Conservation (phyloP, 2,113 vertebrate species). For the Hucho hucho region DNA sequence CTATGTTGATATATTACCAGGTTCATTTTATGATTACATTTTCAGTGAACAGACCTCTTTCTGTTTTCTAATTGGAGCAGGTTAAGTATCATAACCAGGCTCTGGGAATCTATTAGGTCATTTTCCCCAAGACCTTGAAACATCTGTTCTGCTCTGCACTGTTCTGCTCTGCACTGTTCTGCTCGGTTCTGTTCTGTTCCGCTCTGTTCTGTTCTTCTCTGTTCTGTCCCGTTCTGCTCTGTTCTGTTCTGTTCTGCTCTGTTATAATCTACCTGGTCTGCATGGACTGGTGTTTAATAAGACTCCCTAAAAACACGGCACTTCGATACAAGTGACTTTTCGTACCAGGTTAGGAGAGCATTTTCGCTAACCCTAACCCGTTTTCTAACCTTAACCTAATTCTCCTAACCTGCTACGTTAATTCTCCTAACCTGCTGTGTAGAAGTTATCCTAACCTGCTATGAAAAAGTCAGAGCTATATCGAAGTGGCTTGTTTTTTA, state of each 20-base stretch:
- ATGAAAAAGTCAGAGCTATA: no score
- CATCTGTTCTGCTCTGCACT: constrained; percentile 49
- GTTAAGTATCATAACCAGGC: constrained; percentile 60
- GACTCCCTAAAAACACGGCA: no score
- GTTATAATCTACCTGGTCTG: not conserved
- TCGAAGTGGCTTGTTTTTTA: no score
- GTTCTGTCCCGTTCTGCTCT: fast-evolving
- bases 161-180: no score
- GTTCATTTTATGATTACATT: constrained; percentile 73
- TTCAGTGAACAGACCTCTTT: constrained; percentile 69
- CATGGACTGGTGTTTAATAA: not conserved
- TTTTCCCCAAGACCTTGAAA: constrained; percentile 33
- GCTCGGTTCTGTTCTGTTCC: no score
- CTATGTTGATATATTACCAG: constrained; percentile 56
- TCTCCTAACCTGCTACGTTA: no score
- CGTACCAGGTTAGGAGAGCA: no score
- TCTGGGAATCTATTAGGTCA: constrained; percentile 54
- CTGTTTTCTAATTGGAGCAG: constrained; percentile 67
- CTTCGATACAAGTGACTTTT: no score
- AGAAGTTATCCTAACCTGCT: no score
- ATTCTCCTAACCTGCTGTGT: no score
- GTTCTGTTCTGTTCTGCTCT: fast-evolving
- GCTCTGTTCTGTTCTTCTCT: fast-evolving
- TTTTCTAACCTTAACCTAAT: no score
- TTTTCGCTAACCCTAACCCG: no score